A percentile compares a stretch with the other conserved stretches of the same genome.
Evolutionary conservation across 2,113 vertebrate species (phyloP).

Genomic region (Forbesichthys papilliferus): DNA sequence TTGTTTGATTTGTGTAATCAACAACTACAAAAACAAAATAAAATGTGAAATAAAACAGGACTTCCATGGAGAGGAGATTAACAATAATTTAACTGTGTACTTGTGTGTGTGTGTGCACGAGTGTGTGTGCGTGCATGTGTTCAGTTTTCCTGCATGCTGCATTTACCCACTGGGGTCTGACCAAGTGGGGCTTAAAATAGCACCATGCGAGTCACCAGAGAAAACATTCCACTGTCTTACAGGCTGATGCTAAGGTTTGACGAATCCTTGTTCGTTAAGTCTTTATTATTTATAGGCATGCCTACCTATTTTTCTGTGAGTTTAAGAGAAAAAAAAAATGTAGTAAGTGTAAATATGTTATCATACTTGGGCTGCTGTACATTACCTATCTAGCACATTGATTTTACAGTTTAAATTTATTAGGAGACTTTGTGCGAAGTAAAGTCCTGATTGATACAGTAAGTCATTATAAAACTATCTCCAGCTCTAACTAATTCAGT

Average conservation of each 20-base stretch:
- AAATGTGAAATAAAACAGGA: no score
- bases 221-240: constrained; percentile 16
- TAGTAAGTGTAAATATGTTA: no score
- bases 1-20: no score
- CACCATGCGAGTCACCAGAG: constrained; percentile 26
- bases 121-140: not conserved
- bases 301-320: no score
- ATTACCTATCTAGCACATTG: not conserved
- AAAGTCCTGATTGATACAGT: no score
- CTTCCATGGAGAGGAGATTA: no score
- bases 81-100: not conserved
- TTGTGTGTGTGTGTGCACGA: constrained; percentile 17
- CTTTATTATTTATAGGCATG: not conserved
- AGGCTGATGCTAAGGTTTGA: constrained; percentile 9
- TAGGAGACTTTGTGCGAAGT: no score
- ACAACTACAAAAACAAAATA: no score
- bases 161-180: constrained; percentile 33
- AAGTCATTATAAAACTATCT: no score
- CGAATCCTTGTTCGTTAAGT: constrained; percentile 7
- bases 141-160: constrained; percentile 16
- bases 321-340: no score
- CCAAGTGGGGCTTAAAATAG: constrained; percentile 62
- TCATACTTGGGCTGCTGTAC: no score
- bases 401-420: not conserved
- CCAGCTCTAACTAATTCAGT: no score